Evolutionary conservation across 2,797 vertebrate genomes (phyloP).

Genomic region (Eleutherodactylus coqui): DNA sequence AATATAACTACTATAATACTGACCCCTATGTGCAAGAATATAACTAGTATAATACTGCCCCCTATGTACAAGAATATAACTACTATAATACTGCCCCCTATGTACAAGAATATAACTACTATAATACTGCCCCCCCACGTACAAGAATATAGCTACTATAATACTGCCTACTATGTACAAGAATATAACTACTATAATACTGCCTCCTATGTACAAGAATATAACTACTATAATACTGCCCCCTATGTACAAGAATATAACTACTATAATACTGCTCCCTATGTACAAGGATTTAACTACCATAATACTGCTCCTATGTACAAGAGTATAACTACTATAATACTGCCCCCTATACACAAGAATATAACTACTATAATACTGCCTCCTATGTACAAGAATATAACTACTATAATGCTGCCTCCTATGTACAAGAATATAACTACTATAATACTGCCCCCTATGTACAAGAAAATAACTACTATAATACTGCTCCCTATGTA

Average conservation of each 20-base stretch:
- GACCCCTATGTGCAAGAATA: not conserved
- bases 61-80: too few species aligned
- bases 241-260: not conserved
- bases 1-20: constrained; percentile 1
- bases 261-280: not conserved
- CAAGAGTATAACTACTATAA: too few species aligned
- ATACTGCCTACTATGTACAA: too few species aligned
- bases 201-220: not conserved
- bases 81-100: too few species aligned
- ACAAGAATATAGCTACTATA: too few species aligned
- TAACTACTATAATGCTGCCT: not conserved
- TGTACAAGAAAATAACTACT: not conserved
- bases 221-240: too few species aligned
- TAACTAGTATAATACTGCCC: not conserved
- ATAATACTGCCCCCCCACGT: too few species aligned
- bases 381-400: not conserved
- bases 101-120: too few species aligned
- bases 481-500: constrained; percentile 4
- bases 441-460: not conserved
- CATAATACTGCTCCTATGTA: not conserved
- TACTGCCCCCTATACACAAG: too few species aligned
- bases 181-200: not conserved
- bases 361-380: too few species aligned
- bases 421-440: constrained; percentile 1
- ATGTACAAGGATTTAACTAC: not conserved